These are phyloP conservation scores for Cyclina sinensis DNA, from an alignment of 1,140 invertebrate genomes.

Conservation along the genomic window DNA sequence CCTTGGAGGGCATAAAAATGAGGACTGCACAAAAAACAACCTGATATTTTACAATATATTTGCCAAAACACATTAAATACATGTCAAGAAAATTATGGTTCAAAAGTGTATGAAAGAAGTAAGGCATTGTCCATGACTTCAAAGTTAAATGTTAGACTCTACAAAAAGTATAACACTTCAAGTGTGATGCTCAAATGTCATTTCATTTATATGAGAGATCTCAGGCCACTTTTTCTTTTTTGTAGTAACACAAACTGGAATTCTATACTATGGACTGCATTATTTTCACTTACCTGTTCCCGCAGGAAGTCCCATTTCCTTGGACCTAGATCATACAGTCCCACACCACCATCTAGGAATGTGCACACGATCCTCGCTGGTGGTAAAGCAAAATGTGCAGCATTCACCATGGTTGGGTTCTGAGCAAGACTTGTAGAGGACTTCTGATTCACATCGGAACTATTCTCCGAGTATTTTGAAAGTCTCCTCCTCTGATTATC, in stretches of 20 bases:
- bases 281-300: constrained; percentile 83
- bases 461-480: not conserved
- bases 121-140: not conserved
- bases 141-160: not conserved
- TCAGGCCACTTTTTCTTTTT: too few relatives aligned
- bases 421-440: constrained; percentile 79
- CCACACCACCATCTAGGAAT: constrained; percentile 87
- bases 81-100: too few relatives aligned
- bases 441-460: constrained; percentile 47
- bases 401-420: constrained; percentile 74
- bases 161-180: too few relatives aligned
- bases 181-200: too few relatives aligned
- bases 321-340: constrained; percentile 86
- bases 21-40: too few relatives aligned
- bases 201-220: too few relatives aligned
- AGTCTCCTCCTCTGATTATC: constrained; percentile 56
- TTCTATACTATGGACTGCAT: too few relatives aligned
- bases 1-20: too few relatives aligned
- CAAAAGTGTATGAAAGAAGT: too few relatives aligned
- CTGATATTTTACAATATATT: too few relatives aligned
- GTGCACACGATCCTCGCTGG: constrained; percentile 85
- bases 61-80: too few relatives aligned
- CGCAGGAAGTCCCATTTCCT: constrained; percentile 87
- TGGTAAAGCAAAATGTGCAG: constrained; percentile 81
- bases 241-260: too few relatives aligned